Percentiles rank a stretch among this genome's conserved stretches.
phyloP scores from a whole-genome alignment of 2,113 vertebrate genomes.

The Australoheros scitulus region DNA sequence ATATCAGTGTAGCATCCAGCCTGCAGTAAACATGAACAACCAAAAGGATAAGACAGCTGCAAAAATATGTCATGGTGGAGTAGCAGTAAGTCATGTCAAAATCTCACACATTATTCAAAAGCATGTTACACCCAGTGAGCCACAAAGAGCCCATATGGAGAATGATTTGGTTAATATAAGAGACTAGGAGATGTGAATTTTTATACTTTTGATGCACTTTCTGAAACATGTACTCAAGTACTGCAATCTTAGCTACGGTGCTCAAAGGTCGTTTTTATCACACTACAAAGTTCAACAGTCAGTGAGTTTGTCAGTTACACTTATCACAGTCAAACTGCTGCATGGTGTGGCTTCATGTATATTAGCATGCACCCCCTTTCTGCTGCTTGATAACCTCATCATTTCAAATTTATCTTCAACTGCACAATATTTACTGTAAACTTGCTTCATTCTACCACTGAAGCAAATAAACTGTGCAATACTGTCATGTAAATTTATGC shows the following conservation, averaged over 20 bases:
- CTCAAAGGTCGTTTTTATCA: conserved; percentile 12
- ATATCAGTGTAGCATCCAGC: background rate
- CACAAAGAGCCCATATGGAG: background rate
- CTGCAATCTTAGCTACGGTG: background rate
- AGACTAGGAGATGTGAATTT: background rate
- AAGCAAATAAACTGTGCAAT: background rate
- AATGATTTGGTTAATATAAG: background rate
- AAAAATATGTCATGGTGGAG: background rate
- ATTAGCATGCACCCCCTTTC: background rate
- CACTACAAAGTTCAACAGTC: conserved; percentile 25
- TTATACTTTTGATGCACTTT: background rate
- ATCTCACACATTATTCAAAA: background rate
- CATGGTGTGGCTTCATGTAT: conserved; percentile 16
- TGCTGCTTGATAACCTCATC: background rate
- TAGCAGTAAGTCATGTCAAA: background rate
- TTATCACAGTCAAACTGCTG: conserved; percentile 59
- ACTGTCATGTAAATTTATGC: background rate
- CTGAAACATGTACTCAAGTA: background rate
- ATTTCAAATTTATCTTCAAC: background rate
- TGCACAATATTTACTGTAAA: background rate
- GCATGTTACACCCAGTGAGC: background rate
- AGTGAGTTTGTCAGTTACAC: conserved; percentile 42
- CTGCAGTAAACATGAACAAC: conserved; percentile 10
- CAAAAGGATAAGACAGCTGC: background rate
- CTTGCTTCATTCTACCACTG: background rate